Percentiles rank a stretch among this genome's conserved stretches.
Conservation (phyloP, 2,797 vertebrate species). For the Lates japonicus region DNA sequence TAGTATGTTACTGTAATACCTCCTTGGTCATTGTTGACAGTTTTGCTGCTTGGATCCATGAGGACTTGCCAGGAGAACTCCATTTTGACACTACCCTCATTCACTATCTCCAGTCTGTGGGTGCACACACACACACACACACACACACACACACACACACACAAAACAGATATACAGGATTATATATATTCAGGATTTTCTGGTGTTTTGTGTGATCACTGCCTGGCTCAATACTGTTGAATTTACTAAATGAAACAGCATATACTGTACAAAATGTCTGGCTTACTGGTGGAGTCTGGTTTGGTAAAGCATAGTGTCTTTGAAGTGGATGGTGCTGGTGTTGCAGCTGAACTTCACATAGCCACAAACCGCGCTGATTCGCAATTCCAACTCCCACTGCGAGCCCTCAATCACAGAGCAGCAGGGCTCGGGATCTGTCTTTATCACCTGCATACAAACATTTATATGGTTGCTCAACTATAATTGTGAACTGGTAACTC, state of each 20-base stretch:
- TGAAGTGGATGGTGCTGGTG: conserved; percentile 78
- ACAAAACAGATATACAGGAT: background rate
- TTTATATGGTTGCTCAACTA: background rate
- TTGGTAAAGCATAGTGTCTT: conserved; percentile 91
- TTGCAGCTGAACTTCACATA: conserved; percentile 83
- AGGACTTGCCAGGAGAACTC: conserved; percentile 87
- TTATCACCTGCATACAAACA: conserved; percentile 83
- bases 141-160: conserved; percentile 18
- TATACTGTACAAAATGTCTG: background rate
- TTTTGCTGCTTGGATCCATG: conserved; percentile 68
- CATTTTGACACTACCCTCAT: conserved; percentile 87
- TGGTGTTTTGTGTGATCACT: background rate
- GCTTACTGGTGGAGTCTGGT: conserved; percentile 89
- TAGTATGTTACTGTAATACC: conserved; percentile 56
- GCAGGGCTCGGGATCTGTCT: conserved; percentile 86
- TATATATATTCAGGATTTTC: background rate
- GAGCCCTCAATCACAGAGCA: conserved; percentile 85
- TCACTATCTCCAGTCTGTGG: conserved; percentile 88
- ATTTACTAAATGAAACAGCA: background rate
- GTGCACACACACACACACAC: too few species aligned
- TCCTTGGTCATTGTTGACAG: conserved; percentile 54
- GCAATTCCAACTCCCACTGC: conserved; percentile 83
- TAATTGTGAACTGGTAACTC: background rate
- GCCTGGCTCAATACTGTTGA: background rate
- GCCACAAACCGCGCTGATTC: conserved; percentile 86